Conservation (phyloP, 1,140 invertebrate genomes). For the Cryptotermes secundus region DNA sequence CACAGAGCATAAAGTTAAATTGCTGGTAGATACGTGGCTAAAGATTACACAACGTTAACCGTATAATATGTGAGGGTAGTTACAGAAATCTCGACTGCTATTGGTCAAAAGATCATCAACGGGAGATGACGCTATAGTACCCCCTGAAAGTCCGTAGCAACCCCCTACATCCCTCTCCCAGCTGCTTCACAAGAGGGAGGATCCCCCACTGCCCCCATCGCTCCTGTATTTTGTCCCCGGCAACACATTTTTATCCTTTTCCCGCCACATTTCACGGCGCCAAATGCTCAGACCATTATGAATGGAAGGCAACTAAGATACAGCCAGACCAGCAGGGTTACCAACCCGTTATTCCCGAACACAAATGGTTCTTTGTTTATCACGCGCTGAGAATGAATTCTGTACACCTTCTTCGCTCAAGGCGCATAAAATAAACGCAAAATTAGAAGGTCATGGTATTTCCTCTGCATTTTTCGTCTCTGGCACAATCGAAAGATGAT, state of each 20-base stretch:
- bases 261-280: conserved; percentile 11
- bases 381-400: too few relatives aligned
- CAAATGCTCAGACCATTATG: conserved; percentile 10
- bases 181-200: not conserved
- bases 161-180: not conserved
- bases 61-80: conserved; percentile 19
- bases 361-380: too few relatives aligned
- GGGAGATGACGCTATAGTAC: conserved; percentile 13
- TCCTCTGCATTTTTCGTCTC: too few relatives aligned
- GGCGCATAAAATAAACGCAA: too few relatives aligned
- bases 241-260: conserved; percentile 14
- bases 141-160: not conserved
- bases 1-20: conserved; percentile 20
- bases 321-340: not conserved
- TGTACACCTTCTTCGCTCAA: too few relatives aligned
- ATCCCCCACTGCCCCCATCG: not conserved
- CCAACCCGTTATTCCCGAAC: not conserved
- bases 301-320: not conserved
- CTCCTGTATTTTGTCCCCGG: conserved; percentile 2
- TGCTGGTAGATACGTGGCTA: conserved; percentile 12
- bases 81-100: conserved; percentile 8
- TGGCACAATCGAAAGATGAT: too few relatives aligned
- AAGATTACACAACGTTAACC: conserved; percentile 12
- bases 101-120: conserved; percentile 16
- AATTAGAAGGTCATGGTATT: too few relatives aligned